These are phyloP conservation scores for Prietella phreatophila DNA, from an alignment of 2,113 vertebrate genomes.

Conservation along the genomic window DNA sequence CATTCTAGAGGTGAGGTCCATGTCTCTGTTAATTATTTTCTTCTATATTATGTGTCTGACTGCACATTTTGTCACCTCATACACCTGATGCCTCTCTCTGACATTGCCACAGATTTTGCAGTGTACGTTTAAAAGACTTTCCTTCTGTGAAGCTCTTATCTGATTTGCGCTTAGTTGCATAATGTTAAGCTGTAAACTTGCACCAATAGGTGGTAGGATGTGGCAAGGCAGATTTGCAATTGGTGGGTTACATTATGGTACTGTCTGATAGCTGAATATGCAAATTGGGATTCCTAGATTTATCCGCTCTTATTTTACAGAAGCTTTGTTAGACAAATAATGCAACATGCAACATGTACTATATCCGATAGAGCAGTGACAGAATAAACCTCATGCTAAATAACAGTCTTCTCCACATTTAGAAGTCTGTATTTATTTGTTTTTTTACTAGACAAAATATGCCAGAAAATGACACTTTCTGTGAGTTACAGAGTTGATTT, in stretches of 20 bases:
- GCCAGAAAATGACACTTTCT: background rate
- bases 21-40: background rate
- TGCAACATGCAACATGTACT: background rate
- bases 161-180: background rate
- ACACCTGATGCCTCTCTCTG: background rate
- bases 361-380: background rate
- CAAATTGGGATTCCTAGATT: background rate
- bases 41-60: background rate
- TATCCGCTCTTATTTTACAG: background rate
- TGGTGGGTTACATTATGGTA: background rate
- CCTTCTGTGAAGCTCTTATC: background rate
- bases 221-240: background rate
- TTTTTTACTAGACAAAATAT: background rate
- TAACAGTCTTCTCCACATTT: background rate
- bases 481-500: background rate
- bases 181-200: background rate
- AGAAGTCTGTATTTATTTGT: background rate
- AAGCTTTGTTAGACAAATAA: background rate
- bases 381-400: background rate
- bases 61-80: background rate
- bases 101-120: background rate
- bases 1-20: constrained; percentile 79
- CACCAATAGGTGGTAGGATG: background rate
- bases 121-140: background rate
- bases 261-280: background rate